Conservation (phyloP, 2,113 vertebrate genomes). For the Herpetotheres cachinnans region DNA sequence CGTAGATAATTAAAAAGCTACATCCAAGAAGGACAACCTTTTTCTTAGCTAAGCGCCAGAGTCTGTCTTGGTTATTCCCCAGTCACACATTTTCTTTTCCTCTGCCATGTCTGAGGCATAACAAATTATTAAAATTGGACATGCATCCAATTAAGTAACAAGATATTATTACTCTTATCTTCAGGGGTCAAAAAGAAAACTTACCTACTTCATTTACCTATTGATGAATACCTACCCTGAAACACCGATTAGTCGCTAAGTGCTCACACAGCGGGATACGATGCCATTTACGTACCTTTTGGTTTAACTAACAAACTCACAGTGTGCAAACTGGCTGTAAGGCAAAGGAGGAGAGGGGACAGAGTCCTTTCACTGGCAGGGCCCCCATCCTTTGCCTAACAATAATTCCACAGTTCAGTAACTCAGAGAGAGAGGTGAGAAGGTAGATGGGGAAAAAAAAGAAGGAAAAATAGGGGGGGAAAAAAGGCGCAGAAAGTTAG, state of each 20-base stretch:
- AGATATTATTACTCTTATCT: neutral
- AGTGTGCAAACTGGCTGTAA: neutral
- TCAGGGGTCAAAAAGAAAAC: neutral
- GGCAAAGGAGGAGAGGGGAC: too few relatives aligned
- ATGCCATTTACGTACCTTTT: neutral
- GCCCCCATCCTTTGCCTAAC: neutral
- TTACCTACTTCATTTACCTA: neutral
- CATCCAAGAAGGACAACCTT: neutral
- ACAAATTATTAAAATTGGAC: neutral
- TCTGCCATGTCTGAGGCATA: neutral
- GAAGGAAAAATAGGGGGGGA: too few relatives aligned
- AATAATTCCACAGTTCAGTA: neutral
- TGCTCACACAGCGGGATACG: accelerated
- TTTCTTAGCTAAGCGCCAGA: neutral
- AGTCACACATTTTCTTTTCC: neutral
- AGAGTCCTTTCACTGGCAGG: neutral
- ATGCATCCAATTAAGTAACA: neutral
- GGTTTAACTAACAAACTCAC: neutral
- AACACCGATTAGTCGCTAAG: neutral
- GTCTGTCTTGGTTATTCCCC: neutral
- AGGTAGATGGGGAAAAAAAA: neutral
- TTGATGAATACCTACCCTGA: neutral
- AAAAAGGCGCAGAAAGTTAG: neutral
- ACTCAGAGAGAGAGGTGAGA: neutral
- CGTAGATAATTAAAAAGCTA: neutral